Base-by-base conservation (phyloP, 35 echinoderm and acorn worm species). In the Acanthaster planci region DNA sequence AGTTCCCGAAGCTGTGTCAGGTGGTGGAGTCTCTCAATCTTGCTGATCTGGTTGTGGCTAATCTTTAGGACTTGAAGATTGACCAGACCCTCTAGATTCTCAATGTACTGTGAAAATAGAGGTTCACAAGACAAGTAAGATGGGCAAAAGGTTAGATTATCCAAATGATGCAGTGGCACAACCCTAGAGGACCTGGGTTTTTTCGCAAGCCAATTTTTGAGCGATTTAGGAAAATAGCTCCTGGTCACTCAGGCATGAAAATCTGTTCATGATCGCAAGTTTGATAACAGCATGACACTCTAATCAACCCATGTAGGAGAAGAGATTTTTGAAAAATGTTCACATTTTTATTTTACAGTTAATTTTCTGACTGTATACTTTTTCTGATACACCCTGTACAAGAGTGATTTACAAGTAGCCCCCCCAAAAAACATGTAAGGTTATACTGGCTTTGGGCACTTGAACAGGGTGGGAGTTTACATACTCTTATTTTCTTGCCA, bases 1-100 rank as follows among this genome's bases (percentile, higher is more conserved):
- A 97, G 77, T 56, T 99, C 92, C 34, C 85, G 53, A 0, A 99
- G 60, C 39, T 84, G 87, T 39, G 53, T 84, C 0, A 99, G 92
- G 17, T 94, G 85, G 21, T 86, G 85, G 2, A 99, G 34, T 9
- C 67, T 85, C 64, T 99, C 92, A 1, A 99, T 89, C 76, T 91
- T 94, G 76, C 67, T 56, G 60, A 99, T 99, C 59, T 94, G 92
- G 56, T 97, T 99, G 80, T 85, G 91, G 82, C 85, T 85, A 26
- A 99, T 83, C 38, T 36, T 84, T 19, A 94, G 84, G 40, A 94
- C 85, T 57, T 99, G 92, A 27, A 99, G 85, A 51, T 89, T 60
- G 38, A 77, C 91, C 22, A 93, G 52, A 47, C 78, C 78, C 10
- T 99, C 92, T 10, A 99, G 85, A 32, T 99, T 99, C 64, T 99